Percentiles rank a stretch among this genome's conserved stretches.
phyloP scores from a whole-genome alignment of 2,888 invertebrate genomes.

The Nowickia ferox region DNA sequence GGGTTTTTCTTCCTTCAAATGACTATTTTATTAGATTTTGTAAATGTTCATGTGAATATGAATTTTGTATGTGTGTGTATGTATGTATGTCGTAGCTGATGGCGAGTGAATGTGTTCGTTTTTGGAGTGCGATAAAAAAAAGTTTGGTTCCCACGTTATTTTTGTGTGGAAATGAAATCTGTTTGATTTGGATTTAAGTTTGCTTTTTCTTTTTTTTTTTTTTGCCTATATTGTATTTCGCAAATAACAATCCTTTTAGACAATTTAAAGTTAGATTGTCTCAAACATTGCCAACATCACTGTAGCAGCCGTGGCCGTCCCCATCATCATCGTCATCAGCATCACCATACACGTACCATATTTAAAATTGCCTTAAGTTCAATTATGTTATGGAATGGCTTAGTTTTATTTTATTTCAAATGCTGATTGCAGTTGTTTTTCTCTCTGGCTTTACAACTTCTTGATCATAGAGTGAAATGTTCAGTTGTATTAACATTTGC shows the following conservation, averaged over 20 bases:
- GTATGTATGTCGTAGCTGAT: neutral
- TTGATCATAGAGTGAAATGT: slow-evolving; percentile 66
- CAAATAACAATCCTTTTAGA: slow-evolving; percentile 65
- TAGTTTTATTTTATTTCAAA: slow-evolving; percentile 57
- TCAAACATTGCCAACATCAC: slow-evolving; percentile 58
- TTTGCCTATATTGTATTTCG: slow-evolving; percentile 53
- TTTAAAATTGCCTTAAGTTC: slow-evolving; percentile 71
- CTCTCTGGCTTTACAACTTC: slow-evolving; percentile 20
- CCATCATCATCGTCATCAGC: slow-evolving; percentile 47
- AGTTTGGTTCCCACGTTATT: slow-evolving; percentile 71
- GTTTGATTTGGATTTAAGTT: slow-evolving; percentile 60
- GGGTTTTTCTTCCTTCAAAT: slow-evolving; percentile 67
- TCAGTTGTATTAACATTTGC: slow-evolving; percentile 66
- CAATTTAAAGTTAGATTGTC: slow-evolving; percentile 63
- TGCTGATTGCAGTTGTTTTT: slow-evolving; percentile 38
- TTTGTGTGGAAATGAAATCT: slow-evolving; percentile 69
- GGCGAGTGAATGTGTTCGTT: slow-evolving; percentile 20
- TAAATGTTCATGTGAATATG: slow-evolving; percentile 8
- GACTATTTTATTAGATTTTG: slow-evolving; percentile 53
- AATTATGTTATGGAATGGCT: slow-evolving; percentile 68
- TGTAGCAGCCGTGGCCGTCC: slow-evolving; percentile 26
- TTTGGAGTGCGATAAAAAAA: slow-evolving; percentile 65
- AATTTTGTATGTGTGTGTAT: neutral
- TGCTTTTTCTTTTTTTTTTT: slow-evolving; percentile 36
- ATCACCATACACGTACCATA: slow-evolving; percentile 70